Conservation (phyloP, 2,888 invertebrate species). For the Dasysyrphus tricinctus region DNA sequence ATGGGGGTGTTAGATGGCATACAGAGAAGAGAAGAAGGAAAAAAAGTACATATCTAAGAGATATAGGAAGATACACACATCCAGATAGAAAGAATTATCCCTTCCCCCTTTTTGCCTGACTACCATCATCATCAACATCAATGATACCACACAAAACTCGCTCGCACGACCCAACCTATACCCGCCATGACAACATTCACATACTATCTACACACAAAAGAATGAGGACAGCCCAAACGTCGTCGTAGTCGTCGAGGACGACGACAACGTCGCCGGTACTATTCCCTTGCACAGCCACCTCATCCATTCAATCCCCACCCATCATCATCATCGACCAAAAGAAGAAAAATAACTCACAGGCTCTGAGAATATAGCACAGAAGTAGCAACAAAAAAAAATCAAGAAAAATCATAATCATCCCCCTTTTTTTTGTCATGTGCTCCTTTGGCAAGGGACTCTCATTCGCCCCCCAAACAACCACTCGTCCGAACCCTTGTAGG, state of each 20-base stretch:
- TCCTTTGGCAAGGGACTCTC: conserved; percentile 58
- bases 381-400: conserved; percentile 53
- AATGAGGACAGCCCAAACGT: conserved; percentile 75
- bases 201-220: conserved; percentile 37
- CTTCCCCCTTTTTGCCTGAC: conserved; percentile 17
- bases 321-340: conserved; percentile 42
- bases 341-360: conserved; percentile 61
- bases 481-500: not conserved
- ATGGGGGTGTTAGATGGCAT: conserved; percentile 53
- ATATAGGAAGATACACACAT: conserved; percentile 61
- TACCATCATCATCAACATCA: conserved; percentile 70
- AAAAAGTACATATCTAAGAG: conserved; percentile 41
- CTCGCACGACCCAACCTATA: conserved; percentile 47
- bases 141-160: conserved; percentile 46
- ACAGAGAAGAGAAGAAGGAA: conserved; percentile 6
- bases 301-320: not conserved
- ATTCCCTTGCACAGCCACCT: conserved; percentile 24
- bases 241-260: conserved; percentile 55
- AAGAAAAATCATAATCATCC: conserved; percentile 76
- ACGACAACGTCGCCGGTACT: conserved; percentile 65
- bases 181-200: conserved; percentile 66
- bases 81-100: conserved; percentile 43
- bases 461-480: conserved; percentile 14
- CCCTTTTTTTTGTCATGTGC: conserved; percentile 51
- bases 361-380: conserved; percentile 38